These are phyloP conservation scores for Hylia prasina DNA, from an alignment of 2,113 vertebrate genomes.

Conservation along the genomic window DNA sequence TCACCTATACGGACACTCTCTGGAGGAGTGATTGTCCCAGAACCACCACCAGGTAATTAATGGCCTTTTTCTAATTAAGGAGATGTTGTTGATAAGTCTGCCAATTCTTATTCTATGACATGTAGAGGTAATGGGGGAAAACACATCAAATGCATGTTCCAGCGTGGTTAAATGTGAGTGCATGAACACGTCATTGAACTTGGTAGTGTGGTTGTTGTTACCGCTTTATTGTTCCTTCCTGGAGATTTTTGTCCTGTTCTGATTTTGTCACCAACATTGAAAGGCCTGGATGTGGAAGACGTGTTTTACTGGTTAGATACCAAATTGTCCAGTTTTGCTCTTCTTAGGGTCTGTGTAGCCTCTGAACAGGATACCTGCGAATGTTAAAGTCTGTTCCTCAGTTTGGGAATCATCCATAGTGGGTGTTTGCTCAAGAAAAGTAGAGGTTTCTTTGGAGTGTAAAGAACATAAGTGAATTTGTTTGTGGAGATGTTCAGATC, in stretches of 20 bases:
- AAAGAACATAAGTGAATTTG: background rate
- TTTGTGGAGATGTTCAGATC: background rate
- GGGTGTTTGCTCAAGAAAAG: background rate
- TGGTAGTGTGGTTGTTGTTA: background rate
- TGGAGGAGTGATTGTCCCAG: conserved; percentile 64
- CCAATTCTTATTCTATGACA: background rate
- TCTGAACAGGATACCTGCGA: background rate
- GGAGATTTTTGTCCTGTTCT: background rate
- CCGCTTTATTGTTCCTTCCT: background rate
- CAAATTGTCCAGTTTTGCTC: background rate
- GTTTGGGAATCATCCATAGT: background rate
- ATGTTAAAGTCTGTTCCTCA: background rate
- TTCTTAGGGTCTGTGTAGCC: background rate
- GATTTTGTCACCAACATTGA: background rate
- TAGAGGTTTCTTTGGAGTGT: background rate
- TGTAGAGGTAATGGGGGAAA: background rate
- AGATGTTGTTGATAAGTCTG: background rate
- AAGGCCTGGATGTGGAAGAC: background rate
- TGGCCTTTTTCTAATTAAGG: background rate
- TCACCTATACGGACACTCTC: conserved; percentile 80
- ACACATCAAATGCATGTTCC: background rate
- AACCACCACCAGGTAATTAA: conserved; percentile 76
- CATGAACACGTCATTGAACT: background rate
- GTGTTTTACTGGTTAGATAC: background rate
- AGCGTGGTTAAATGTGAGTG: background rate